Evolutionary conservation across 37 sponge, comb jelly and placozoan genomes (phyloP), one percentile per base, ranked within the genome.

Genomic region (Haliclona indistincta): DNA sequence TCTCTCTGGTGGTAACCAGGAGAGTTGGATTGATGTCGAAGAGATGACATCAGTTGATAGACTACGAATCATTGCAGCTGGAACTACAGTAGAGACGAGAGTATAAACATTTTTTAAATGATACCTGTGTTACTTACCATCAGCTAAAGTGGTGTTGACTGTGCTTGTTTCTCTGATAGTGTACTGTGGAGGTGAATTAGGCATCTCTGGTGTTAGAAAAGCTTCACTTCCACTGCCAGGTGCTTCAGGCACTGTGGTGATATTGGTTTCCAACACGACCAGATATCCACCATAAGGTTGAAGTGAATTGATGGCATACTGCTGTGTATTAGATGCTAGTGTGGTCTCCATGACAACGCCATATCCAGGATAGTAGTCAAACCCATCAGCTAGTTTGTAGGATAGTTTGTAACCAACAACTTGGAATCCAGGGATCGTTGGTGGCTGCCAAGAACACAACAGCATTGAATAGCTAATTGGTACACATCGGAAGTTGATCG

Each of bases 321-420:
- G 60, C 7, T n/a, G 60, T n/a, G 28, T 58, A 20, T 8, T 20
- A 25, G 60, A n/a, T 25, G 13, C 26, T 58, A 58, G 25, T n/a
- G 22, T n/a, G 11, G 22, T n/a, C 13, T 13, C 49, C 49, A 47
- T 17, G 8, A 13, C 13, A 47, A 13, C 13, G 11, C 60, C 60
- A 58, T 58, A 58, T 6, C 60, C 60, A 58, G 60, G 60, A 58
- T 58, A 58, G n/a, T 58, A 58, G n/a, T 58, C 60, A 58, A 58
- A 58, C 7, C 60, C 60, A n/a, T 58, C 60, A n/a, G 28, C 28
- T 20, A 58, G 60, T 20, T 26, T 58, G 60, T 58, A 58, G 7
- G 6, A 6, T 6, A 58, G 25, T n/a, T 8, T 11, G 28, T 58
- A 58, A 6, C n/a, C 25, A 25, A 7, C 6, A 58, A 58, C 25